Evolutionary conservation across 2,888 invertebrate species (phyloP).

Genomic region (Capitulum mitella): DNA sequence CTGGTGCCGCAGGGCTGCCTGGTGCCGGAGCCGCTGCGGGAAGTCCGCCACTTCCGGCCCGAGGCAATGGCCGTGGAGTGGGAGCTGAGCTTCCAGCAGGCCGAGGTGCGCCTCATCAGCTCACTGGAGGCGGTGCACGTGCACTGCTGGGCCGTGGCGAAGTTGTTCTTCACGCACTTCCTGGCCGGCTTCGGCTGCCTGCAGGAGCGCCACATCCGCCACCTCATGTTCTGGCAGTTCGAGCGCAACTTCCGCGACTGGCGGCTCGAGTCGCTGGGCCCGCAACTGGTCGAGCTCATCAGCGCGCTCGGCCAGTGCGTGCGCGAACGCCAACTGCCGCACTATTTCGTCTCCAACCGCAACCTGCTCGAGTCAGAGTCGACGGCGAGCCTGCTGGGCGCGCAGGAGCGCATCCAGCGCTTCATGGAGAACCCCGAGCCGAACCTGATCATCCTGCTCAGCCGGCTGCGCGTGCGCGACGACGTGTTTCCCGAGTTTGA

Average conservation of each 20-base stretch:
- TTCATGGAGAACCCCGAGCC: slow-evolving; percentile 61
- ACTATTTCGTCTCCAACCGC: slow-evolving; percentile 64
- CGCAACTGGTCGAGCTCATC: slow-evolving; percentile 57
- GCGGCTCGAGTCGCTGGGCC: slow-evolving; percentile 66
- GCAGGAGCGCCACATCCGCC: slow-evolving; percentile 63
- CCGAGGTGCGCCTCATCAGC: background rate
- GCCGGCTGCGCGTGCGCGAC: slow-evolving; percentile 25
- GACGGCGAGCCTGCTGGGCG: slow-evolving; percentile 49
- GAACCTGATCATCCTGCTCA: slow-evolving; percentile 22
- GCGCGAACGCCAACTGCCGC: slow-evolving; percentile 55
- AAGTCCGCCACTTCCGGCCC: background rate
- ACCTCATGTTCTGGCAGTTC: slow-evolving; percentile 68
- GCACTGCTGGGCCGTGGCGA: slow-evolving; percentile 59
- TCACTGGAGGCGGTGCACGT: slow-evolving; percentile 63
- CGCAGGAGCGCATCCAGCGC: slow-evolving; percentile 59
- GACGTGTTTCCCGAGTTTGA: slow-evolving; percentile 28
- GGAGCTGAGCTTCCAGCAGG: slow-evolving; percentile 2
- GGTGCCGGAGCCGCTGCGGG: background rate
- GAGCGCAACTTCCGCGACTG: slow-evolving; percentile 63
- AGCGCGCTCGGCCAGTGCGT: slow-evolving; percentile 56
- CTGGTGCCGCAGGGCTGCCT: slow-evolving; percentile 2
- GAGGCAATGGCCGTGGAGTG: background rate
- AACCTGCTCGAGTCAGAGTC: slow-evolving; percentile 63
- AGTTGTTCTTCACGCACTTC: slow-evolving; percentile 62
- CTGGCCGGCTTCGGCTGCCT: slow-evolving; percentile 60